A percentile compares a stretch with the other conserved stretches of the same genome.
Conservation (phyloP, 1,140 invertebrate species). For the Chironomus striatipennis region DNA sequence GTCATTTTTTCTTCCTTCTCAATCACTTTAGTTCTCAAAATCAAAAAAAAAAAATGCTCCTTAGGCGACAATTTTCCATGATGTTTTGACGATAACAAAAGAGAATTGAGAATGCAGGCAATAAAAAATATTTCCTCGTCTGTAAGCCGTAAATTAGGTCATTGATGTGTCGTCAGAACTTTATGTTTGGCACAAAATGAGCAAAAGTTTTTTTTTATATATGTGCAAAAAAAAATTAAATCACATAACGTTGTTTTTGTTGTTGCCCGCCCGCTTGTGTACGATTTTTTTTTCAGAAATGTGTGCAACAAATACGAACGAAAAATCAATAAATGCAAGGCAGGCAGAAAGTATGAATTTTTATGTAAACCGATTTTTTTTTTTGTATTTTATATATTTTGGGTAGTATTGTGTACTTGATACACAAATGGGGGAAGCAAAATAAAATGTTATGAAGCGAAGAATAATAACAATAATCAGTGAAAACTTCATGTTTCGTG, state of each 20-base stretch:
- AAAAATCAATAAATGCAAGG: conserved; percentile 23
- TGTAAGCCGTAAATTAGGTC: conserved; percentile 5
- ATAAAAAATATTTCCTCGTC: neutral
- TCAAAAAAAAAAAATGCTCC: too few species aligned
- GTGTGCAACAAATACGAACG: neutral
- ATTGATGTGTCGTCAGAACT: conserved; percentile 15
- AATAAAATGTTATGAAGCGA: too few species aligned
- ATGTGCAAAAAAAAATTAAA: neutral
- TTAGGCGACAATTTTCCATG: neutral
- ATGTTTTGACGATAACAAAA: too few species aligned
- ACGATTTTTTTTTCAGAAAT: neutral
- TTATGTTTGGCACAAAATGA: conserved; percentile 19
- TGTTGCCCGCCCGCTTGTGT: neutral
- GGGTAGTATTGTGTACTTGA: too few species aligned
- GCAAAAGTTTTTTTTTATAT: neutral
- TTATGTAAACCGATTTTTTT: too few species aligned
- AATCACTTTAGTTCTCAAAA: neutral
- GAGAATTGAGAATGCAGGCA: neutral
- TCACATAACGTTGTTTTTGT: too few species aligned
- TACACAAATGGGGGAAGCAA: too few species aligned
- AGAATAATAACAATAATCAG: neutral
- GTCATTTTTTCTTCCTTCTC: neutral
- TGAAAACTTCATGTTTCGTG: neutral
- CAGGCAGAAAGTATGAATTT: neutral
- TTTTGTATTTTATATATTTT: too few species aligned